A percentile compares a stretch with the other conserved stretches of the same genome.
These are phyloP conservation scores for Melanargia galathea DNA, from an alignment of 2,888 invertebrate genomes.

Conservation along the genomic window DNA sequence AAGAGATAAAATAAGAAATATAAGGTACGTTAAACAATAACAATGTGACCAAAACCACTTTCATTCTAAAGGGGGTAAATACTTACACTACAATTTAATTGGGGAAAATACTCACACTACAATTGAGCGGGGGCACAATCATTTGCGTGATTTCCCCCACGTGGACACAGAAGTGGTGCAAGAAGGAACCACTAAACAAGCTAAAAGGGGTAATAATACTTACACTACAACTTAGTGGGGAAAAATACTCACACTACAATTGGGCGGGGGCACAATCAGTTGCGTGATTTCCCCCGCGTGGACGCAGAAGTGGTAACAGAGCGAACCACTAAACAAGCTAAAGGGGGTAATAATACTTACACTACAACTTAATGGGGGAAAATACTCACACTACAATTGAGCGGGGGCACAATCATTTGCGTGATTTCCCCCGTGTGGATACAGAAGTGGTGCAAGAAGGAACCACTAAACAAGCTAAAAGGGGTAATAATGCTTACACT, in stretches of 20 bases:
- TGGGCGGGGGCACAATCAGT: slow-evolving; percentile 95
- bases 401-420: slow-evolving; percentile 96
- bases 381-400: slow-evolving; percentile 89
- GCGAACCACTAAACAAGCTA: slow-evolving; percentile 89
- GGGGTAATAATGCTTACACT: slow-evolving; percentile 82
- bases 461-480: too few relatives aligned
- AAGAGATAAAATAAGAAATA: slow-evolving; percentile 57
- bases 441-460: slow-evolving; percentile 86
- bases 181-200: slow-evolving; percentile 91
- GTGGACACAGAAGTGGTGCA: slow-evolving; percentile 98
- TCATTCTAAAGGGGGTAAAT: too few relatives aligned
- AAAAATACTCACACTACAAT: slow-evolving; percentile 90
- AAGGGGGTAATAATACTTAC: too few relatives aligned
- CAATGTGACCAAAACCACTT: too few relatives aligned
- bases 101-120: slow-evolving; percentile 90
- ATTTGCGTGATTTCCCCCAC: slow-evolving; percentile 98
- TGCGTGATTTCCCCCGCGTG: slow-evolving; percentile 99
- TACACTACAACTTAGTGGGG: too few relatives aligned
- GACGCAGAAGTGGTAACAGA: slow-evolving; percentile 97
- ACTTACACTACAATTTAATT: too few relatives aligned
- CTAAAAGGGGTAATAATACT: too few relatives aligned
- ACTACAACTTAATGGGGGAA: too few relatives aligned
- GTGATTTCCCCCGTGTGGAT: slow-evolving; percentile 99
- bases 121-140: slow-evolving; percentile 95
- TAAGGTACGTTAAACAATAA: not conserved